phyloP scores from a whole-genome alignment of 2,797 vertebrate genomes.

The Meriones psammophilus region DNA sequence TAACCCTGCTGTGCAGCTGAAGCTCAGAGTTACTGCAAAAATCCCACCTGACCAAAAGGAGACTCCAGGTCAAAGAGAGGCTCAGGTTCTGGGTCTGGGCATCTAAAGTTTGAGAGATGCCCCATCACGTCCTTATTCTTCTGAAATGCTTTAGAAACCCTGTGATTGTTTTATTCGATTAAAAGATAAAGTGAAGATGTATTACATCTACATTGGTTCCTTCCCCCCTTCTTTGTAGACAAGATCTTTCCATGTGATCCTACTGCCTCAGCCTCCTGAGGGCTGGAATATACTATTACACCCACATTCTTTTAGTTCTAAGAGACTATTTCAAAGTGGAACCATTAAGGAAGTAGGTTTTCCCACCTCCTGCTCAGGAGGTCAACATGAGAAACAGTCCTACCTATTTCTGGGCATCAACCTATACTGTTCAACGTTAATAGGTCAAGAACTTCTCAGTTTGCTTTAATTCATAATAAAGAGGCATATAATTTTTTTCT shows the following conservation, averaged over 20 bases:
- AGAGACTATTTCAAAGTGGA: slow-evolving; percentile 18
- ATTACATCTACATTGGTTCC: background rate
- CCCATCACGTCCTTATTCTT: background rate
- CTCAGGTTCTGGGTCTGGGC: background rate
- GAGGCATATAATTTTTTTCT: background rate
- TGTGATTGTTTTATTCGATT: slow-evolving; percentile 19
- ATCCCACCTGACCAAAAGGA: background rate
- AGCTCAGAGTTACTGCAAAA: background rate
- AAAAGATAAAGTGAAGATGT: background rate
- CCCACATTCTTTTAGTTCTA: background rate
- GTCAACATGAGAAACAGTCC: slow-evolving; percentile 76
- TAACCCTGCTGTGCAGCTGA: background rate
- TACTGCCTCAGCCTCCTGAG: background rate
- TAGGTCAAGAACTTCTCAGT: slow-evolving; percentile 62
- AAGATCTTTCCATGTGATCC: background rate
- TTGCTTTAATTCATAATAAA: slow-evolving; percentile 64
- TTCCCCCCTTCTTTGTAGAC: background rate
- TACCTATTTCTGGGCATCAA: slow-evolving; percentile 73
- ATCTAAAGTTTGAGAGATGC: background rate
- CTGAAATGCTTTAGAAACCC: slow-evolving; percentile 3
- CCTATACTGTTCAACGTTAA: slow-evolving; percentile 58
- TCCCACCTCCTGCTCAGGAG: slow-evolving; percentile 62
- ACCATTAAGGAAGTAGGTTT: slow-evolving; percentile 51
- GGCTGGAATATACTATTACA: background rate
- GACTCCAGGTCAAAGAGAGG: background rate